Evolutionary conservation across 2,113 vertebrate species (phyloP).

Genomic region (Dendrocopos noguchii): DNA sequence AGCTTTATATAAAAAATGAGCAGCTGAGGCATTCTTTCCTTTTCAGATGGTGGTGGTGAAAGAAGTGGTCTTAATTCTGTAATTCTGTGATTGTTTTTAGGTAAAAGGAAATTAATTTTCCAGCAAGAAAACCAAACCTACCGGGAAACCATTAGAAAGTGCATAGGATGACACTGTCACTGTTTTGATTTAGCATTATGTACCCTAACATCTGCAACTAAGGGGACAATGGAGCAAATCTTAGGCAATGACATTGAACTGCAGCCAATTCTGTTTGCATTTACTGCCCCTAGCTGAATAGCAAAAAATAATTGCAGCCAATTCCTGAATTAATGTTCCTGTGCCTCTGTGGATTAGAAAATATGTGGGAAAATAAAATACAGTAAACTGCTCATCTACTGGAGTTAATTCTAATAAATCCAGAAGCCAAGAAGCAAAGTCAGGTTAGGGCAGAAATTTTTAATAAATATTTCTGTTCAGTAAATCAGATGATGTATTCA

Average conservation of each 20-base stretch:
- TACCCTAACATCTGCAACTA: conserved; percentile 48
- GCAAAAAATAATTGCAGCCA: conserved; percentile 55
- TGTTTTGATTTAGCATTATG: conserved; percentile 54
- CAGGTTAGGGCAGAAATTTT: conserved; percentile 24
- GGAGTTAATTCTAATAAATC: conserved; percentile 59
- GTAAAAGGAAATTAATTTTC: conserved; percentile 58
- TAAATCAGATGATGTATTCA: conserved; percentile 53
- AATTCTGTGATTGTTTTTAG: conserved; percentile 2
- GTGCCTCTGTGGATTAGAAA: conserved; percentile 47
- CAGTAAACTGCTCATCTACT: conserved; percentile 43
- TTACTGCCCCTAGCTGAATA: conserved; percentile 50
- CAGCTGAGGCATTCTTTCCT: background rate
- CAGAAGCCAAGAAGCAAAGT: conserved; percentile 21
- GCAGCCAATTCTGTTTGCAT: conserved; percentile 45
- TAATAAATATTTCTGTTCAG: conserved; percentile 45
- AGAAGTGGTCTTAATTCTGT: conserved; percentile 27
- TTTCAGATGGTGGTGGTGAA: background rate
- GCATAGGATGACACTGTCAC: background rate
- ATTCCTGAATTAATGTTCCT: conserved; percentile 58
- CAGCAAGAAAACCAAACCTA: background rate
- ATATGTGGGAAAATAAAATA: conserved; percentile 49
- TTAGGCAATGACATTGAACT: conserved; percentile 39
- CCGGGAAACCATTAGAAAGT: background rate
- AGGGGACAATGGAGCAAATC: conserved; percentile 53
- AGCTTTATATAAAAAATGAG: conserved; percentile 1